Percentiles rank a stretch among this genome's conserved stretches.
Evolutionary conservation across 1,140 invertebrate genomes (phyloP).

Genomic region (Drosophila novamexicana): DNA sequence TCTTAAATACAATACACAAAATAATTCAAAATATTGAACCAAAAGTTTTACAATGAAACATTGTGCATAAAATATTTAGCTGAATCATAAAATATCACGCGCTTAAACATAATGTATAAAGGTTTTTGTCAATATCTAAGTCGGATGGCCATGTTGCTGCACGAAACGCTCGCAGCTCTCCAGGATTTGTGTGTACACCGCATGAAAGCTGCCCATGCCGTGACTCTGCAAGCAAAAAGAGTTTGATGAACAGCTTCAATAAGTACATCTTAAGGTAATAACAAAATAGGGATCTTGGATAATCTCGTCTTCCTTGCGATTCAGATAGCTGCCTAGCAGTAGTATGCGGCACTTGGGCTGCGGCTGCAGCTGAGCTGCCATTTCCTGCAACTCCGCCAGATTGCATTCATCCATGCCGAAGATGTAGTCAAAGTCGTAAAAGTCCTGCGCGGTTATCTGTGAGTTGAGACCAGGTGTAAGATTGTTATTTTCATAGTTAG

Average conservation of each 20-base stretch:
- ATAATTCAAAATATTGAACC: too few species aligned
- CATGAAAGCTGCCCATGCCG: slow-evolving; percentile 62
- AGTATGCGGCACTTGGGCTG: slow-evolving; percentile 88
- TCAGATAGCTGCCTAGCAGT: slow-evolving; percentile 92
- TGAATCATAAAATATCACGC: too few species aligned
- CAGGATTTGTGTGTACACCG: slow-evolving; percentile 59
- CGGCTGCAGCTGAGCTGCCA: slow-evolving; percentile 85
- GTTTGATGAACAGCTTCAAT: background rate
- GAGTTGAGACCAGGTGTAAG: slow-evolving; percentile 41
- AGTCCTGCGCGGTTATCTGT: slow-evolving; percentile 90
- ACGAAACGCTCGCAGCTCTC: slow-evolving; percentile 72
- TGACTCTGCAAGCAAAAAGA: slow-evolving; percentile 41
- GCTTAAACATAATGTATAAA: too few species aligned
- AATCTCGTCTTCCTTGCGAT: slow-evolving; percentile 88
- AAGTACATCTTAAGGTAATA: slow-evolving; percentile 35
- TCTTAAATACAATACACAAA: too few species aligned
- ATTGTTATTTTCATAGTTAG: background rate
- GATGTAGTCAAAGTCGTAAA: slow-evolving; percentile 92
- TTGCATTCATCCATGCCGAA: slow-evolving; percentile 95
- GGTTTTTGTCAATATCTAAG: background rate
- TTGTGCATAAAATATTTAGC: too few species aligned
- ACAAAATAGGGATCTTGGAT: slow-evolving; percentile 96
- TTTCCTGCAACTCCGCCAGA: slow-evolving; percentile 87
- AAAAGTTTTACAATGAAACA: too few species aligned
- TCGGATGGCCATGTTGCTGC: slow-evolving; percentile 14